A percentile compares a stretch with the other conserved stretches of the same genome.
Conservation (phyloP, 2,888 invertebrate species). For the Synanthedon formicaeformis region DNA sequence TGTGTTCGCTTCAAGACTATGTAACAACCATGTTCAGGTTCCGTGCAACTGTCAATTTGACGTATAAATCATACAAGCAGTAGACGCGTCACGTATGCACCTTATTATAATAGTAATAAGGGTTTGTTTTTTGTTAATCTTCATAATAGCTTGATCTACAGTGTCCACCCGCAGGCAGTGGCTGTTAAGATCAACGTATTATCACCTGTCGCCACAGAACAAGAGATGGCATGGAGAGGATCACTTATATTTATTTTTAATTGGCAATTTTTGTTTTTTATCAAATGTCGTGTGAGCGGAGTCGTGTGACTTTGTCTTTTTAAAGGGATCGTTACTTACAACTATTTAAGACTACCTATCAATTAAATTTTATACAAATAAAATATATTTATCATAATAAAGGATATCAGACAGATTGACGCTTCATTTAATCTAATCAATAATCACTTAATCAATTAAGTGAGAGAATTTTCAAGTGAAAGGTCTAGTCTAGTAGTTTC, state of each 20-base stretch:
- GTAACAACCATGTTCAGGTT: not conserved
- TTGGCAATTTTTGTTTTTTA: not conserved
- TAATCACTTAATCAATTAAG: no score
- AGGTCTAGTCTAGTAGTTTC: no score
- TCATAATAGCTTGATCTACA: not conserved
- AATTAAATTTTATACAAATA: no score
- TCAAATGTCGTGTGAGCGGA: no score
- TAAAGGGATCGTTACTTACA: no score
- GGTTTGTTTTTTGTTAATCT: not conserved
- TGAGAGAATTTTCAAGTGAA: no score
- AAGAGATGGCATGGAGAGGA: not conserved
- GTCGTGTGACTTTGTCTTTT: no score
- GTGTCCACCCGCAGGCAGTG: constrained; percentile 30
- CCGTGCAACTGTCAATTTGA: constrained; percentile 1
- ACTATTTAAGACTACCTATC: no score
- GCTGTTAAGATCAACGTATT: constrained; percentile 43
- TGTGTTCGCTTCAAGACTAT: not conserved
- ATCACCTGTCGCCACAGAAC: constrained; percentile 37
- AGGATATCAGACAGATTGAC: no score
- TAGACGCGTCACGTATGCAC: not conserved
- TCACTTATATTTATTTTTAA: not conserved
- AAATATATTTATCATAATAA: no score
- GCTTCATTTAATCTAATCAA: no score
- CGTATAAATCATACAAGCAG: constrained; percentile 3
- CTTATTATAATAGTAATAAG: not conserved